phyloP scores from a whole-genome alignment of 2,113 vertebrate genomes.

The Crotalus tigris region DNA sequence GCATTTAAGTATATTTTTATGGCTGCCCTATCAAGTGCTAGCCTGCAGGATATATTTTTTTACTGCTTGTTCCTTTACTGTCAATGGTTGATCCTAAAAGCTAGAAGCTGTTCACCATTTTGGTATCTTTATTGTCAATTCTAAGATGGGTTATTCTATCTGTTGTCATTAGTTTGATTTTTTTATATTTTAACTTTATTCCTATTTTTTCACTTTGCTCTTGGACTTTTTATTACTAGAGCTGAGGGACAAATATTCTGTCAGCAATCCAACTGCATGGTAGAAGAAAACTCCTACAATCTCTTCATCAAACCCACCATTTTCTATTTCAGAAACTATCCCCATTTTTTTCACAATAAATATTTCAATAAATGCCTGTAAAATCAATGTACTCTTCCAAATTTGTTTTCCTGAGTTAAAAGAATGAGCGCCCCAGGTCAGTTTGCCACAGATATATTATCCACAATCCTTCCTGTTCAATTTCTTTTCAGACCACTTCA shows the following conservation, averaged over 20 bases:
- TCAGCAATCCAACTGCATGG: not conserved
- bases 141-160: not conserved
- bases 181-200: not conserved
- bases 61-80: not conserved
- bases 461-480: not conserved
- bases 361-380: not conserved
- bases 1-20: not conserved
- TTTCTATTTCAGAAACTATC: not conserved
- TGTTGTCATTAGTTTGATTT: not conserved
- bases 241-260: not conserved
- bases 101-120: not conserved
- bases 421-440: not conserved
- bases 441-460: not conserved
- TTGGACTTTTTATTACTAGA: not conserved
- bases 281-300: not conserved
- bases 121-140: not conserved
- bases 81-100: not conserved
- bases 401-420: not conserved
- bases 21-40: not conserved
- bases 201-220: not conserved
- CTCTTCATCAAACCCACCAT: not conserved
- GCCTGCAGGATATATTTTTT: not conserved
- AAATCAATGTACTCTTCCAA: not conserved
- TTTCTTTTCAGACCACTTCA: not conserved
- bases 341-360: not conserved